Evolutionary conservation across 2,888 invertebrate species (phyloP).

Genomic region (Mamestra brassicae): DNA sequence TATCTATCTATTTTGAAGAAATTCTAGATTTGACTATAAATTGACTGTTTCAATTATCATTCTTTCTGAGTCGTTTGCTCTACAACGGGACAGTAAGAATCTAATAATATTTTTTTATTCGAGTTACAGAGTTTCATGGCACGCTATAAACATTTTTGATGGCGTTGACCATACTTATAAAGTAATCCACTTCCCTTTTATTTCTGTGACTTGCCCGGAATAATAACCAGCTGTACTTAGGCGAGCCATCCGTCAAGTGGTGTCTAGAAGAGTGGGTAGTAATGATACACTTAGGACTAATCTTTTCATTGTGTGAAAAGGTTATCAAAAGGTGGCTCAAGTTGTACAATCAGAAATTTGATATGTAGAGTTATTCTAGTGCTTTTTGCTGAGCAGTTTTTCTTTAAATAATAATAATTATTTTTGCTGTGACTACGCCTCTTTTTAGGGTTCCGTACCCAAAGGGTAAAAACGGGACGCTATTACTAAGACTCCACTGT

Average conservation of each 20-base stretch:
- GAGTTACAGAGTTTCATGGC: constrained; percentile 29
- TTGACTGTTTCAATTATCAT: background rate
- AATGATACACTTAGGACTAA: constrained; percentile 18
- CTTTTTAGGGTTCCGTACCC: too few relatives aligned
- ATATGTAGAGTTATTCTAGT: too few relatives aligned
- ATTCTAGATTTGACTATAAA: too few relatives aligned
- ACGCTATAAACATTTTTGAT: constrained; percentile 44
- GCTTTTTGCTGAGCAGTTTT: too few relatives aligned
- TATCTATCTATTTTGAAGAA: too few relatives aligned
- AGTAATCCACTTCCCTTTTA: constrained; percentile 52
- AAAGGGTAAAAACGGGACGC: too few relatives aligned
- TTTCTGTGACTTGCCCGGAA: constrained; percentile 36
- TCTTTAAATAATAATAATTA: too few relatives aligned
- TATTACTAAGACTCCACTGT: too few relatives aligned
- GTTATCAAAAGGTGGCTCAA: constrained; percentile 3
- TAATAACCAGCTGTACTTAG: constrained; percentile 30
- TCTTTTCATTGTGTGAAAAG: background rate
- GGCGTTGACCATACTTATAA: constrained; percentile 44
- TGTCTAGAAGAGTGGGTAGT: constrained; percentile 6
- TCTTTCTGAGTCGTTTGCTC: background rate
- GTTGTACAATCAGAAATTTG: too few relatives aligned
- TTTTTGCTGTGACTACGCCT: too few relatives aligned
- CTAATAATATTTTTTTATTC: constrained; percentile 13
- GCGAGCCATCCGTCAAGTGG: background rate
- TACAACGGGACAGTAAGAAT: background rate